Percentiles rank a stretch among this genome's conserved stretches.
Evolutionary conservation across 2,888 invertebrate species (phyloP).

Genomic region (Melieria crassipennis): DNA sequence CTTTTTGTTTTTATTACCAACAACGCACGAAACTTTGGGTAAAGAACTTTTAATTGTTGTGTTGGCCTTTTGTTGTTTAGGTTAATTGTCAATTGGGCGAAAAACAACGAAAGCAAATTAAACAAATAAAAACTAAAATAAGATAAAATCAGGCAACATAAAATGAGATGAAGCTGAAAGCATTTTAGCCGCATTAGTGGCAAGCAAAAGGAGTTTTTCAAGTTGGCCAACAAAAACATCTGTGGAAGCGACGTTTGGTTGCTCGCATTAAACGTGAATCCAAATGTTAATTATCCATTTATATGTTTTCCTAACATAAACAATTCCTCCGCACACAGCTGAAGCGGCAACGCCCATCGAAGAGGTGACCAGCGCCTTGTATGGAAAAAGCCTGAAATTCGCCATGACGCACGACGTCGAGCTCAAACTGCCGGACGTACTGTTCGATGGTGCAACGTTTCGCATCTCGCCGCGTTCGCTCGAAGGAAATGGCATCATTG

Average conservation of each 20-base stretch:
- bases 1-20: background rate
- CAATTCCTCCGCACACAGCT: slow-evolving; percentile 18
- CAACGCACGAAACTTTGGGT: background rate
- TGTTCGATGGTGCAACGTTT: slow-evolving; percentile 79
- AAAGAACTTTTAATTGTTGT: background rate
- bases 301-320: background rate
- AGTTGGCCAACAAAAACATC: too few species aligned
- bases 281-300: background rate
- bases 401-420: slow-evolving; percentile 82
- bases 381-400: slow-evolving; percentile 77
- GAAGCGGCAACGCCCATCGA: slow-evolving; percentile 72
- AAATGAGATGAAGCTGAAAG: too few species aligned
- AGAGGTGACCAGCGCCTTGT: slow-evolving; percentile 78
- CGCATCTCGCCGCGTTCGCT: slow-evolving; percentile 79
- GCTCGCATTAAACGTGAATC: background rate
- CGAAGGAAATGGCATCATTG: slow-evolving; percentile 77
- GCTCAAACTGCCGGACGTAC: slow-evolving; percentile 75
- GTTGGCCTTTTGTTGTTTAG: too few species aligned
- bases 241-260: too few species aligned
- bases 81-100: background rate
- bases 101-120: too few species aligned
- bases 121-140: too few species aligned
- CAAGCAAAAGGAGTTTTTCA: too few species aligned
- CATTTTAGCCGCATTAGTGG: too few species aligned
- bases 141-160: too few species aligned